Conservation (phyloP, 2,797 vertebrate species). For the Xenopus petersii region DNA sequence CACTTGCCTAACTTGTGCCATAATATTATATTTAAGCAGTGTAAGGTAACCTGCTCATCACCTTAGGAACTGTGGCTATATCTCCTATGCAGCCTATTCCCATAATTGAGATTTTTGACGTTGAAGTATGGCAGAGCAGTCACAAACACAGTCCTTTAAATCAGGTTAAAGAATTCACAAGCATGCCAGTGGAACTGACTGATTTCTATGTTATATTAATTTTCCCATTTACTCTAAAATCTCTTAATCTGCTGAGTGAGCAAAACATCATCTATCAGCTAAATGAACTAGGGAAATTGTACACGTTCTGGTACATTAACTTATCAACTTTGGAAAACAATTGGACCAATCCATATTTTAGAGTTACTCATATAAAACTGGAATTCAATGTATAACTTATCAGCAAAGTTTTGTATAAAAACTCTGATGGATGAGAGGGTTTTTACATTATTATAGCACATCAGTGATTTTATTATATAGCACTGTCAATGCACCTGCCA, state of each 20-base stretch:
- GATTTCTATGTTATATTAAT: background rate
- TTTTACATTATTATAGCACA: background rate
- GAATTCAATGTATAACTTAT: too few species aligned
- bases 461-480: background rate
- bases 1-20: too few species aligned
- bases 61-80: too few species aligned
- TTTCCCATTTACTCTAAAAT: too few species aligned
- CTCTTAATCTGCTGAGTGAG: constrained; percentile 24
- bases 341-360: constrained; percentile 19
- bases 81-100: too few species aligned
- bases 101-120: too few species aligned
- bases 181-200: constrained; percentile 11
- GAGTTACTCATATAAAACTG: background rate
- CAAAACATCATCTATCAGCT: constrained; percentile 37
- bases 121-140: background rate
- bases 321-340: constrained; percentile 18
- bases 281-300: constrained; percentile 29
- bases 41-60: too few species aligned
- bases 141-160: background rate
- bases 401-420: too few species aligned
- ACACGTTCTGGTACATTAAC: constrained; percentile 39
- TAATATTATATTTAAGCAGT: too few species aligned
- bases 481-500: background rate
- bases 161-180: background rate
- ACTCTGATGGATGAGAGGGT: too few species aligned